Conservation (phyloP, 2,113 vertebrate species). For the Nesogale talazaci region DNA sequence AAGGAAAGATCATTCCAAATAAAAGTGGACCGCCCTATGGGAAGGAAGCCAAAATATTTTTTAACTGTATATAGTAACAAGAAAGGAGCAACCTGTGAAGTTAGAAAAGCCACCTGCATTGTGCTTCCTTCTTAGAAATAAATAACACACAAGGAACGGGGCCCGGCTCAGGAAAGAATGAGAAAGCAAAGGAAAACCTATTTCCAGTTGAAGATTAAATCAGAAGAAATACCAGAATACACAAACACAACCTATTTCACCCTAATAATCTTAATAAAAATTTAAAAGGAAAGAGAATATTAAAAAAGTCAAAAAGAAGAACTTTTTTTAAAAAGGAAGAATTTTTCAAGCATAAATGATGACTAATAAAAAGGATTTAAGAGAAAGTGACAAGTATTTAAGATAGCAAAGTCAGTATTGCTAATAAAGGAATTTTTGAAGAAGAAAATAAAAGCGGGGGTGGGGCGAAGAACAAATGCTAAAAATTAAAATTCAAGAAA, state of each 20-base stretch:
- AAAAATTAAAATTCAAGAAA: not conserved
- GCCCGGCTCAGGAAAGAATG: not conserved
- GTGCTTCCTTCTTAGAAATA: not conserved
- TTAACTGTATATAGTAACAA: not conserved
- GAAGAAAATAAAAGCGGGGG: not conserved
- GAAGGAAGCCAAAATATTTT: not conserved
- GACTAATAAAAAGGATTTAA: not conserved
- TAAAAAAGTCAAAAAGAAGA: not conserved
- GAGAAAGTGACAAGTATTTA: slow-evolving; percentile 2
- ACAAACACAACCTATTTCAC: not conserved
- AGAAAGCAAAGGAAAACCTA: slow-evolving; percentile 10
- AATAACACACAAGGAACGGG: not conserved
- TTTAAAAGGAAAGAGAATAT: not conserved
- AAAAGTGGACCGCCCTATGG: not conserved
- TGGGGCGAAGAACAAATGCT: not conserved
- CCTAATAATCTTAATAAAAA: slow-evolving; percentile 9
- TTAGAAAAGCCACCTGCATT: not conserved
- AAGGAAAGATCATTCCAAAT: not conserved
- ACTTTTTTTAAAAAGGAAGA: not conserved
- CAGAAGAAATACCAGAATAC: not conserved
- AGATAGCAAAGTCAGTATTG: not conserved
- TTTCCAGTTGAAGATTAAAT: slow-evolving; percentile 33
- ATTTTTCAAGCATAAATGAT: not conserved
- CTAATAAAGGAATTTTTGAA: not conserved
- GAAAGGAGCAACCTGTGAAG: not conserved